Evolutionary conservation across 2,797 vertebrate genomes (phyloP).

Genomic region (Gymnothorax javanicus): DNA sequence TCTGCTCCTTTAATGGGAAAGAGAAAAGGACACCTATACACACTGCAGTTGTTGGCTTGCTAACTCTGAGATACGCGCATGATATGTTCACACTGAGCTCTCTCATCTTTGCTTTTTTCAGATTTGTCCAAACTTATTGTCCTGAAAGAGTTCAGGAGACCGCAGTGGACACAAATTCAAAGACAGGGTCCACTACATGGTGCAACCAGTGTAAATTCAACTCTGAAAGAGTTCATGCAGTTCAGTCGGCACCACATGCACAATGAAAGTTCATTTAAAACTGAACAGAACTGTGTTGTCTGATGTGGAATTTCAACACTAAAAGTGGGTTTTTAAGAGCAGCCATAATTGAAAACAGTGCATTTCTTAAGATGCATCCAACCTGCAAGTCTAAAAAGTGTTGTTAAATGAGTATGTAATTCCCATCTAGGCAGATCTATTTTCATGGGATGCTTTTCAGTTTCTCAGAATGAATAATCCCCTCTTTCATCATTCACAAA

Average conservation of each 20-base stretch:
- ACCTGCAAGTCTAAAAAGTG: too few species aligned
- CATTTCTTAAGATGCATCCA: background rate
- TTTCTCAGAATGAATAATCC: background rate
- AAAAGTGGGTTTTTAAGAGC: background rate
- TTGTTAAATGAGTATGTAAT: background rate
- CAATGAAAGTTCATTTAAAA: background rate
- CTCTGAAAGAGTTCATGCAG: too few species aligned
- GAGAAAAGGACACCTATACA: background rate
- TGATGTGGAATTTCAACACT: background rate
- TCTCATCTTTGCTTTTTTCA: background rate
- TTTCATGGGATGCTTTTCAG: background rate
- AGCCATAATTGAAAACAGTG: background rate
- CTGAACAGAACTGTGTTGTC: background rate
- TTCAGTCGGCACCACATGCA: too few species aligned
- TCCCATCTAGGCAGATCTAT: background rate
- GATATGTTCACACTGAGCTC: background rate
- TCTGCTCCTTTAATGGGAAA: slow-evolving; percentile 6
- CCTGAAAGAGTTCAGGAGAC: background rate
- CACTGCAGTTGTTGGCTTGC: background rate
- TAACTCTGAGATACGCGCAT: background rate
- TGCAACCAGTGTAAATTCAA: too few species aligned
- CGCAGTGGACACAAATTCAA: background rate
- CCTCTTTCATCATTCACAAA: background rate
- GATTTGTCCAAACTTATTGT: background rate
- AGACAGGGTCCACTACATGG: too few species aligned